Evolutionary conservation across 2,797 vertebrate genomes (phyloP), one percentile per base, ranked within the genome.

Genomic region (Hybognathus amarus): DNA sequence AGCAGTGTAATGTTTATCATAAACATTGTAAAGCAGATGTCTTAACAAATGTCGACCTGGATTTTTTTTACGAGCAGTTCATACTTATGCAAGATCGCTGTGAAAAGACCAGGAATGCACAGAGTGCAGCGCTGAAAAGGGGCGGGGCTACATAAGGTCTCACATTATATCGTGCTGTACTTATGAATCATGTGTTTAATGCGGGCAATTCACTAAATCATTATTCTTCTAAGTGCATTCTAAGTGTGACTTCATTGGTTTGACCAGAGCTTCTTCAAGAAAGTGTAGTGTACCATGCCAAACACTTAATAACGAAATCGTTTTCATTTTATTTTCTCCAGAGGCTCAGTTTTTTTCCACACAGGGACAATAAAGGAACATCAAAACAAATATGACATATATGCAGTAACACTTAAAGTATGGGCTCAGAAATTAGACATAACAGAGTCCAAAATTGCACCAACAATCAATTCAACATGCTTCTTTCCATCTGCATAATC

Each of bases 301-400:
- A 63, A 78, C 5, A 4, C 59, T 47, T 50, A 3, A 33, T 66
- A 66, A 38, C 1, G 15, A 82, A 74, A 75, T 67, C 50, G 27
- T 40, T 81, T 80, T 85, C 15, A 71, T 69, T 77, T 88, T 80
- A 80, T 76, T 90, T 88, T 79, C 84, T 81, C 83, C 89, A 89
- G 88, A 87, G 89, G 88, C 88, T 89, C 85, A 84, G 68, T 87
- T 81, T 80, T 82, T 47, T 87, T 88, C 83, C 87, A 87, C 79
- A 87, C 27, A 56, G 81, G 80, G 71, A 87, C 70, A 84, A 86
- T 85, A 27, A 85, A 85, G 78, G 67, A 79, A 84, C 81, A 85
- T 78, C 52, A 68, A 70, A 80, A 79, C 54, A 82, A 78, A 77
- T 67, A 33, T 36, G 76, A 64, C 24, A 61, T 47, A 83, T 84